Evolutionary conservation across 2,888 invertebrate species (phyloP).

Genomic region (Temnothorax rugatulus): DNA sequence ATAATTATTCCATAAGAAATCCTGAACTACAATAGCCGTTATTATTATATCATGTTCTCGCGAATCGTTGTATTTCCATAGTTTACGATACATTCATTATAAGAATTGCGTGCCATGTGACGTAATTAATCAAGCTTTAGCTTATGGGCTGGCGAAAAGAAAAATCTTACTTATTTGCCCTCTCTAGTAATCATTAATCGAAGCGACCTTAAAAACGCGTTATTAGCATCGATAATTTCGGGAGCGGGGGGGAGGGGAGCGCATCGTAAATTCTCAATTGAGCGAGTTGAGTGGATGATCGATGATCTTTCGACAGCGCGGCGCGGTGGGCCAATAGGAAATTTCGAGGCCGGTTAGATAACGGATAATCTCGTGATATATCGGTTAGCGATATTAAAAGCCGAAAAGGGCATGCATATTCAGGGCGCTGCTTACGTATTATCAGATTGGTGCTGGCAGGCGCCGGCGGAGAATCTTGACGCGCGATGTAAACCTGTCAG

Average conservation of each 20-base stretch:
- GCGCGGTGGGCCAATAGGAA: conserved; percentile 67
- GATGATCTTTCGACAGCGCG: conserved; percentile 76
- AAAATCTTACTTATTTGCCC: conserved; percentile 29
- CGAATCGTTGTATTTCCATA: conserved; percentile 33
- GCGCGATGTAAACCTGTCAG: conserved; percentile 83
- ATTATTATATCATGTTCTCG: conserved; percentile 54
- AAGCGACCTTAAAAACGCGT: not conserved
- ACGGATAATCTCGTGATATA: conserved; percentile 79
- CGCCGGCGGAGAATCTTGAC: conserved; percentile 81
- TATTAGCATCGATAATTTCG: conserved; percentile 36
- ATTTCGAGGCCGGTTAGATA: conserved; percentile 76
- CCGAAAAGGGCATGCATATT: conserved; percentile 83
- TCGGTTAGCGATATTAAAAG: conserved; percentile 82
- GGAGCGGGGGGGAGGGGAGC: not conserved
- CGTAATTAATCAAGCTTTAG: conserved; percentile 49
- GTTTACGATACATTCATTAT: conserved; percentile 45
- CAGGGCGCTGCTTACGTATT: conserved; percentile 80
- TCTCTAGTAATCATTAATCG: conserved; percentile 17
- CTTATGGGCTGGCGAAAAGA: not conserved
- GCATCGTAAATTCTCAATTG: conserved; percentile 8
- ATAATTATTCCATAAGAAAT: conserved; percentile 45
- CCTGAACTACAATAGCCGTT: conserved; percentile 31
- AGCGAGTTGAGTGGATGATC: conserved; percentile 67
- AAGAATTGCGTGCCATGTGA: conserved; percentile 39
- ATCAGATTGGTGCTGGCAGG: conserved; percentile 81